Evolutionary conservation across 2,797 vertebrate species (phyloP).

Genomic region (Rhinatrema bivittatum): DNA sequence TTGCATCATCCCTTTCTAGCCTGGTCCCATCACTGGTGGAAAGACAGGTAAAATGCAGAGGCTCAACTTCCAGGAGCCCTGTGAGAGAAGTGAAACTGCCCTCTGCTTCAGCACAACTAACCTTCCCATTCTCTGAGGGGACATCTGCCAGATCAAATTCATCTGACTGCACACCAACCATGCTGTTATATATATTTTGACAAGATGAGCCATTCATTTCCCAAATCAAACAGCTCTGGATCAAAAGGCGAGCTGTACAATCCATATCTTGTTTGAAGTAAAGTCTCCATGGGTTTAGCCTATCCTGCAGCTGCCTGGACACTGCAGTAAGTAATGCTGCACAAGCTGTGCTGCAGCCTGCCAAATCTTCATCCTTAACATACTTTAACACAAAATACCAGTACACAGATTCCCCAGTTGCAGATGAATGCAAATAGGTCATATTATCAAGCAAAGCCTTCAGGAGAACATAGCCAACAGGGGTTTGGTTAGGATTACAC

Average conservation of each 20-base stretch:
- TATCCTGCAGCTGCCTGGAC: constrained; percentile 88
- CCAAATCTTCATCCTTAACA: constrained; percentile 95
- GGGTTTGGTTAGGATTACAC: constrained; percentile 85
- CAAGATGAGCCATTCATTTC: constrained; percentile 96
- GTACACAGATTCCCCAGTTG: constrained; percentile 92
- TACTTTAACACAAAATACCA: constrained; percentile 99
- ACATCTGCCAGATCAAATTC: constrained; percentile 96
- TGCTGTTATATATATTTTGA: constrained; percentile 92
- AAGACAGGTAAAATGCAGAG: constrained; percentile 95
- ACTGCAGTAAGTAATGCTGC: constrained; percentile 87
- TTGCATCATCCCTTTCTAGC: constrained; percentile 97
- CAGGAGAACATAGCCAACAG: constrained; percentile 82
- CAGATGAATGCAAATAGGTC: constrained; percentile 88
- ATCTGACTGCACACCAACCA: constrained; percentile 89
- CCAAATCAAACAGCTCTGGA: constrained; percentile 96
- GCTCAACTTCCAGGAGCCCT: constrained; percentile 93
- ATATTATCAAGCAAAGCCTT: constrained; percentile 95
- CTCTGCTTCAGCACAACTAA: constrained; percentile 91
- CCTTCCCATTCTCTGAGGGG: constrained; percentile 83
- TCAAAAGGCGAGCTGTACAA: constrained; percentile 97
- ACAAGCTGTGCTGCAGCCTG: constrained; percentile 87
- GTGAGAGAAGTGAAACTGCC: constrained; percentile 97
- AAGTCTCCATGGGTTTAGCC: constrained; percentile 88
- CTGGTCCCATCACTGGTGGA: constrained; percentile 97
- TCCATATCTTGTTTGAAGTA: constrained; percentile 94